Base-by-base conservation (phyloP, 2,888 invertebrate genomes). In the Leptogaster cylindrica region DNA sequence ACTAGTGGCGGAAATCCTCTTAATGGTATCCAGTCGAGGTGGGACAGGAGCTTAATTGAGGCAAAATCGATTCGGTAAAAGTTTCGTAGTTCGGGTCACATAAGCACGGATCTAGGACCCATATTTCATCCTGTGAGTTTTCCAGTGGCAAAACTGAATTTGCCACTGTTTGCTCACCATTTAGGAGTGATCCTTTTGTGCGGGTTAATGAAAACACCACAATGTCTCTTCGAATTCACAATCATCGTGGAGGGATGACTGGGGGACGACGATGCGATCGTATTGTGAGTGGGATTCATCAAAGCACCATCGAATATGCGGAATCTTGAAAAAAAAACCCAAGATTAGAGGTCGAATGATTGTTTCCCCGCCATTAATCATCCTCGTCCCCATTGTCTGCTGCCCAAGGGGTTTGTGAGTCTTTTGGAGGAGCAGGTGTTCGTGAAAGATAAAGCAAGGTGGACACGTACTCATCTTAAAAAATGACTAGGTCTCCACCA, bases 381-480 rank as follows among this genome's bases (percentile, higher is more conserved):
- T 55, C 10, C 55, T 20, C 55, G 12, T 55, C 39, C 39, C 39
- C 31, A 25, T 25, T 36, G 36, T 36, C 55, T 55, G 39, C 39
- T 55, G 36, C 55, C 55, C 39, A n/a, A 14, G 39, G 55, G 55
- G 55, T 55, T 55, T 55, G 55, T 39, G 55, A 36, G 55, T 31
- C 55, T 36, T 23, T 55, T 14, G 23, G 55, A 20, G 25, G 55
- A 55, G 55, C 55, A 55, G 55, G 55, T 55, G 55, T 55, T 55
- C 20, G 20, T 55, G 55, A 55, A 55, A 55, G 55, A 55, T 55
- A 55, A 55, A 55, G 55, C 55, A 36, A 55, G 39, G 55, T 55
- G 39, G 55, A 55, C 55, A 55, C 39, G 55, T 55, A 33, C 39
- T 20, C 55, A 39, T 55, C 55, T 55, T 55, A 55, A 55, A 55